Base-by-base conservation (phyloP, 2,113 vertebrate species). In the Odontesthes bonariensis region DNA sequence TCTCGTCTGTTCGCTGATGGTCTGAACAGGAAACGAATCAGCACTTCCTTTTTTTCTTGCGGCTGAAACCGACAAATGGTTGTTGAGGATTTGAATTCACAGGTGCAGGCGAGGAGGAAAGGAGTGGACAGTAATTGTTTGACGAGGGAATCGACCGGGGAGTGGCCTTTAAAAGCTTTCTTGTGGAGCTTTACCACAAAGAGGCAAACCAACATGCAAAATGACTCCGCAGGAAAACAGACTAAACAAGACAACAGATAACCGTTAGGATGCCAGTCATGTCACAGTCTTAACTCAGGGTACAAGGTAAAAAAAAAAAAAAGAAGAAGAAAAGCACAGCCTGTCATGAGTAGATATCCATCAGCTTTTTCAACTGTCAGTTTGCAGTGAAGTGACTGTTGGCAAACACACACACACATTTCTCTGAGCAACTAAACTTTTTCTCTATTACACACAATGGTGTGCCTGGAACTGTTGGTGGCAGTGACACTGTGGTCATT, bases 401-500 rank as follows among this genome's bases (percentile, higher is more conserved):
- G 54, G 69, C 70, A 81, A 78, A 76, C 76, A 72, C 72, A 62
- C 9, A 38, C 35, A 38, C 35, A 38, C 46, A 49, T 73, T 35
- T 79, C 71, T 69, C 58, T 65, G 53, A 27, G 78, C 55, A 72
- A 57, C 60, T 53, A 55, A 85, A 77, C 67, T 77, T 86, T 54
- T 81, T 71, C 75, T 73, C 75, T 73, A 40, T 51, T 53, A 76
- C 38, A 84, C 76, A 91, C 85, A 87, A 88, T 75, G 56, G 82
- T 82, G 87, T 89, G 89, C 88, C 90, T 87, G 87, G 87, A 79
- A 85, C 88, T 87, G 84, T 78, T 86, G 77, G 73, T 35, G 52
- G 74, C 73, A 71, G 75, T 63, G 83, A 92, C 90, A 93, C 79
- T 81, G 87, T 76, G 73, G 60, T 74, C 85, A 88, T 92, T 92